A percentile compares a stretch with the other conserved stretches of the same genome.
Evolutionary conservation across 2,113 vertebrate species (phyloP).

Genomic region (Rhadina sibilatrix): DNA sequence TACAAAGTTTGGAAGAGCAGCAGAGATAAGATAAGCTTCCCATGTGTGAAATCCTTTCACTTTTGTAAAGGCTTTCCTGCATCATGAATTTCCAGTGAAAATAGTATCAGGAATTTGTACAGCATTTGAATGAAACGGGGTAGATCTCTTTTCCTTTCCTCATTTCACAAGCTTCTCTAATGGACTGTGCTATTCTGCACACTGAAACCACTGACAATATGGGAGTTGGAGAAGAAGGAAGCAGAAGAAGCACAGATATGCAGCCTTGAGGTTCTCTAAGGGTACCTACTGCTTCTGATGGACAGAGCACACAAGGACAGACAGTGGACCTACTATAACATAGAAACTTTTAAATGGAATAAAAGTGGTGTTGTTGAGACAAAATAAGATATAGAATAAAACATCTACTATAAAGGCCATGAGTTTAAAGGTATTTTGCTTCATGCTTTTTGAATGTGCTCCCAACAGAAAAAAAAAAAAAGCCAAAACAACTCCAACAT

Average conservation of each 20-base stretch:
- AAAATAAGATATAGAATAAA: background rate
- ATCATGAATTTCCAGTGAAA: conserved; percentile 39
- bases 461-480: conserved; percentile 15
- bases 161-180: background rate
- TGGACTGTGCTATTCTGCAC: background rate
- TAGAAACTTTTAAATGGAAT: background rate
- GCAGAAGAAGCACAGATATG: background rate
- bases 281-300: background rate
- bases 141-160: background rate
- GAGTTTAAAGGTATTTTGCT: conserved; percentile 9
- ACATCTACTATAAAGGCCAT: background rate
- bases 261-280: background rate
- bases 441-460: conserved; percentile 41
- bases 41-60: conserved; percentile 49
- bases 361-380: background rate
- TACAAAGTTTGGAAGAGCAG: conserved; percentile 52
- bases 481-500: background rate
- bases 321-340: background rate
- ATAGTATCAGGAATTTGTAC: background rate
- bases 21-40: conserved; percentile 64
- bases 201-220: background rate
- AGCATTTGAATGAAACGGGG: background rate
- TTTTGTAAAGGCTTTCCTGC: conserved; percentile 1
- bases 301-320: background rate
- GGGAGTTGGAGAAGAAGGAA: background rate